These are phyloP conservation scores for Gymnorhina tibicen DNA, from an alignment of 2,113 vertebrate genomes.

Conservation along the genomic window DNA sequence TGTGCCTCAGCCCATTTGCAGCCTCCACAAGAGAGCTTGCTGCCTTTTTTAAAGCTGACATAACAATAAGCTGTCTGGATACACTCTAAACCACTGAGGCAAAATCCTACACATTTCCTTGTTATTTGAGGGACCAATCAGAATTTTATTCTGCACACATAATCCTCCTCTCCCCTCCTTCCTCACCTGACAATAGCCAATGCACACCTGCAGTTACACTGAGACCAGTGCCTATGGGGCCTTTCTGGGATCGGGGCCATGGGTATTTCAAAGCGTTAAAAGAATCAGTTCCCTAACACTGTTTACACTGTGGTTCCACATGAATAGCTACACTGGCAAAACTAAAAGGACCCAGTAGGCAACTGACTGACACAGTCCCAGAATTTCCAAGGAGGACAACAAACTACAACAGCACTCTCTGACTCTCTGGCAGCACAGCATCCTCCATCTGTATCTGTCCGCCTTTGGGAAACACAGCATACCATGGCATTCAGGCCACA, in stretches of 20 bases:
- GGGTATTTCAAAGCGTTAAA: not conserved
- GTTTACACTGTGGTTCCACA: not conserved
- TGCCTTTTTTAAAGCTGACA: not conserved
- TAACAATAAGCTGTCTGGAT: not conserved
- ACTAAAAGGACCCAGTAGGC: not conserved
- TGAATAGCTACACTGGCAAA: accelerated
- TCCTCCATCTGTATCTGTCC: not conserved
- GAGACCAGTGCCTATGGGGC: not conserved
- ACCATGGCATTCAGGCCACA: not conserved
- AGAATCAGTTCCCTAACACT: not conserved
- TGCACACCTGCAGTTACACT: not conserved
- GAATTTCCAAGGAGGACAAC: not conserved
- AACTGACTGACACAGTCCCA: not conserved
- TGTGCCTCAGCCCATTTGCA: not conserved
- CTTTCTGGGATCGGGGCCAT: not conserved
- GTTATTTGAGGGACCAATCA: not conserved
- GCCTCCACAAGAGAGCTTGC: not conserved
- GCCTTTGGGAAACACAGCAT: accelerated
- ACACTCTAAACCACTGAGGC: not conserved
- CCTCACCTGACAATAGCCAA: not conserved
- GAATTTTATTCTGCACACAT: not conserved
- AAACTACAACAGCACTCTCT: not conserved
- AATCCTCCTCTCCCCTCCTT: not conserved
- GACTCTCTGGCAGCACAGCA: not conserved
- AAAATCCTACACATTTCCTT: not conserved